Evolutionary conservation across 2,888 invertebrate species (phyloP).

Genomic region (Macrophya alboannulata): DNA sequence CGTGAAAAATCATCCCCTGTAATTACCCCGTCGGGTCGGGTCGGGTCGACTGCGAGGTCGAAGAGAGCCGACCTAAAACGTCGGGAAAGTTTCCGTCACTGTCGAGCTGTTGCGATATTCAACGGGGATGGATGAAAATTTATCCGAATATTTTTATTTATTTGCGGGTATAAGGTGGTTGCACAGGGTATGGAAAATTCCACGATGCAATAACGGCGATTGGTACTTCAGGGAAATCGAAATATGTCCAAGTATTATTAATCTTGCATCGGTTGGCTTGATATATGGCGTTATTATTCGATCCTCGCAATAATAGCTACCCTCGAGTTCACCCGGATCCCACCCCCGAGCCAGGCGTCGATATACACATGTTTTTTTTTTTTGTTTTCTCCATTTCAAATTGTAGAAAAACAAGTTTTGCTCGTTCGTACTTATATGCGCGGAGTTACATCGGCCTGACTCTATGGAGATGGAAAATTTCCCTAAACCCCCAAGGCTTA

Average conservation of each 20-base stretch:
- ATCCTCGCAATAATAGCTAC: background rate
- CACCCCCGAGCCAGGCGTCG: background rate
- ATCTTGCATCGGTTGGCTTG: constrained; percentile 67
- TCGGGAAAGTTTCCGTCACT: background rate
- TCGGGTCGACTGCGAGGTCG: background rate
- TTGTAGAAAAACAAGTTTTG: background rate
- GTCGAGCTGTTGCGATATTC: background rate
- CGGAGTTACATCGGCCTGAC: background rate
- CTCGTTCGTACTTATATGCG: background rate
- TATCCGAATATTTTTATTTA: background rate
- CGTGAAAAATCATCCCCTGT: constrained; percentile 74
- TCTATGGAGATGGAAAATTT: constrained; percentile 15
- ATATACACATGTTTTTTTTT: background rate
- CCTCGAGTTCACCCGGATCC: background rate
- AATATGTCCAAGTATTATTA: constrained; percentile 71
- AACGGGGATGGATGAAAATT: background rate
- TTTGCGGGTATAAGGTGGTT: no score
- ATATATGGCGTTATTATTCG: constrained; percentile 67
- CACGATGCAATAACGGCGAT: constrained; percentile 40
- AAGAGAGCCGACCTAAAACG: no score
- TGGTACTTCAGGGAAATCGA: constrained; percentile 71
- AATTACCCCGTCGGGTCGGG: constrained; percentile 62
- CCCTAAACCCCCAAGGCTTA: constrained; percentile 12
- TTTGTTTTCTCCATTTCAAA: background rate
- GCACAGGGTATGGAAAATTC: background rate